Evolutionary conservation across 2,113 vertebrate genomes (phyloP), one percentile per base, ranked within the genome.

Genomic region (Accipiter cooperii): DNA sequence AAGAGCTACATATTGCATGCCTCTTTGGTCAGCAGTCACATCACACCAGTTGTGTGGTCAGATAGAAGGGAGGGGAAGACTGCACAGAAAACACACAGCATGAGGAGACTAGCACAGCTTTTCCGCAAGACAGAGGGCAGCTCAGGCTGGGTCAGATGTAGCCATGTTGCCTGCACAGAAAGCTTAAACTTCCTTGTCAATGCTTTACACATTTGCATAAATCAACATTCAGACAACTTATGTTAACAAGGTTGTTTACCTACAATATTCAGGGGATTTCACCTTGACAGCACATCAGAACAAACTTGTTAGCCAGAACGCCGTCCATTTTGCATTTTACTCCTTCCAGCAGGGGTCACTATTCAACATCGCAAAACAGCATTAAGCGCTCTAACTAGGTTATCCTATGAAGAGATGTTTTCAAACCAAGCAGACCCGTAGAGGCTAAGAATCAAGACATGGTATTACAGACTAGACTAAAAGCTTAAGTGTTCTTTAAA

Each of bases 311-410:
- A 70, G 65, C 4, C 51, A 80, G 65, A 92, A 76, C 0, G 0
- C 3, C 3, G 0, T 12, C 34, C 31, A 12, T 46, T 88, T 77
- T 47, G 15, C 28, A 44, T 64, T 89, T 78, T 31, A 49, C 3
- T 93, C 46, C 26, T 91, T 89, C 96, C 96, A 91, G 84, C 36
- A 95, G 92, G 44, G 74, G 91, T 94, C 95, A 79, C 65, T 90
- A 83, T 61, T 75, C 47, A 78, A 82, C 47, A 78, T 1, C 14
- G n/a, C 51, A 84, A 74, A 77, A 44, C 29, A 20, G 7, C 26
- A 12, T 33, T 29, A 47, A n/a, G 13, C 46, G 10, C 8, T 61
- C 0, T 13, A 34, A 29, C 8, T 18, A 21, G 4, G 14, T 61
- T 65, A 60, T 36, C 20, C 28, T 26, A 17, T 0, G 11, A 83